Base-by-base conservation (phyloP, 35 echinoderm and acorn worm genomes). In the Apostichopus parvimensis region DNA sequence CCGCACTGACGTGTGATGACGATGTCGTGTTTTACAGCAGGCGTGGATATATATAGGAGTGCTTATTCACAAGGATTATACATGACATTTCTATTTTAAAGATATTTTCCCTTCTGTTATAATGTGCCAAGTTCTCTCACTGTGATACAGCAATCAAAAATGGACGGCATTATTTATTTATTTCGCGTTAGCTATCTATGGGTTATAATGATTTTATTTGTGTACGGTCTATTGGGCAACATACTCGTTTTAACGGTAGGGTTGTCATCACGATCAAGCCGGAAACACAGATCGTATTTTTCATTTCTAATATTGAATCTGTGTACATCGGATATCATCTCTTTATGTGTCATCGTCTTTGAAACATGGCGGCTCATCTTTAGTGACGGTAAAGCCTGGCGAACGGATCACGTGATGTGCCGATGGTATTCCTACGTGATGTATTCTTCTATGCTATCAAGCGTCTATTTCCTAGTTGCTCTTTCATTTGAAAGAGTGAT, bases 401-500 rank as follows among this genome's bases (percentile, higher is more conserved):
- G 10, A 5, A 18, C 21, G 5, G 83, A 86, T 65, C 45, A 56
- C 9, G 56, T 59, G 12, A 86, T 86, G 24, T 86, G 83, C 23
- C 45, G 83, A 23, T 86, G 83, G 83, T 86, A 57, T 55, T 6
- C 18, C 6, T 86, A 54, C 11, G 55, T 65, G 12, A 18, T 86
- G 83, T 65, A 86, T 65, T 59, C 55, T 17, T 21, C 55, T 57
- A 86, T 86, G 83, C 4, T 86, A 11, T 5, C 45, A 5, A 86
- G 83, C 58, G 83, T 86, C 4, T 57, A 86, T 55, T 86, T 86
- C 56, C 18, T 86, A 5, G 83, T 86, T 9, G 59, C 83, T 5
- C 55, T 86, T 57, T 86, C 83, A 12, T 86, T 86, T 15, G 83
- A 86, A 58, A 14, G 83, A 60, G 83, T 86, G 5, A 56, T 4